Conservation (phyloP, 1,140 invertebrate species). For the Anoplophora glabripennis region DNA sequence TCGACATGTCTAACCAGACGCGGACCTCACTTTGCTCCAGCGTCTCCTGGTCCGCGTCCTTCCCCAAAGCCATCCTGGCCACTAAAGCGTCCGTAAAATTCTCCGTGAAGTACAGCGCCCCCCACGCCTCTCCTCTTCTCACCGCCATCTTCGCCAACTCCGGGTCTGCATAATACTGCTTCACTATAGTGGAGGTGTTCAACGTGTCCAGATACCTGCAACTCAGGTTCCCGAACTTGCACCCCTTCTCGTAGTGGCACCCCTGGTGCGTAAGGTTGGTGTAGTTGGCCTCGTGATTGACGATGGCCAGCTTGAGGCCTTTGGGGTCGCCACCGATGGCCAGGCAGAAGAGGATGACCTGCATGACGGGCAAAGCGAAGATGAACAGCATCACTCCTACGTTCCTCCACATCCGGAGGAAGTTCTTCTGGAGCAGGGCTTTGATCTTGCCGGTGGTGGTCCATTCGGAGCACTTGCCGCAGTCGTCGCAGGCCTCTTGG, state of each 20-base stretch:
- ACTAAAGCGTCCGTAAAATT: conserved; percentile 81
- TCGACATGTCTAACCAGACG: conserved; percentile 86
- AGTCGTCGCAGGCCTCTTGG: conserved; percentile 41
- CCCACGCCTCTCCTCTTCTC: conserved; percentile 73
- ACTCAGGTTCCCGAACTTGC: conserved; percentile 67
- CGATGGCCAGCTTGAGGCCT: conserved; percentile 77
- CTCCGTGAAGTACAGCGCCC: conserved; percentile 72
- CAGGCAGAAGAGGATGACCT: conserved; percentile 92
- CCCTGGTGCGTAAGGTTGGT: conserved; percentile 54
- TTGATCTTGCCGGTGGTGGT: conserved; percentile 46
- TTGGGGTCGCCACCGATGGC: conserved; percentile 89
- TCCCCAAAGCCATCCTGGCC: conserved; percentile 65
- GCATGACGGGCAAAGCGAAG: conserved; percentile 84
- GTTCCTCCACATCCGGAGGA: conserved; percentile 87
- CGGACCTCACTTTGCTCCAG: conserved; percentile 70
- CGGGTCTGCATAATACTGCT: conserved; percentile 68
- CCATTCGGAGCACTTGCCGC: conserved; percentile 48
- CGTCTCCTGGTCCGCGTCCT: conserved; percentile 65
- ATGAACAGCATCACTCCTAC: conserved; percentile 87
- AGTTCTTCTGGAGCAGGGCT: conserved; percentile 89
- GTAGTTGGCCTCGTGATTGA: conserved; percentile 75
- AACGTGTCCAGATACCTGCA: conserved; percentile 74
- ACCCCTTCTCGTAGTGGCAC: conserved; percentile 55
- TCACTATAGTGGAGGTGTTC: conserved; percentile 62
- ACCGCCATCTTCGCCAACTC: conserved; percentile 70